Evolutionary conservation across 1,140 invertebrate species (phyloP).

Genomic region (Bathynomus jamesi): DNA sequence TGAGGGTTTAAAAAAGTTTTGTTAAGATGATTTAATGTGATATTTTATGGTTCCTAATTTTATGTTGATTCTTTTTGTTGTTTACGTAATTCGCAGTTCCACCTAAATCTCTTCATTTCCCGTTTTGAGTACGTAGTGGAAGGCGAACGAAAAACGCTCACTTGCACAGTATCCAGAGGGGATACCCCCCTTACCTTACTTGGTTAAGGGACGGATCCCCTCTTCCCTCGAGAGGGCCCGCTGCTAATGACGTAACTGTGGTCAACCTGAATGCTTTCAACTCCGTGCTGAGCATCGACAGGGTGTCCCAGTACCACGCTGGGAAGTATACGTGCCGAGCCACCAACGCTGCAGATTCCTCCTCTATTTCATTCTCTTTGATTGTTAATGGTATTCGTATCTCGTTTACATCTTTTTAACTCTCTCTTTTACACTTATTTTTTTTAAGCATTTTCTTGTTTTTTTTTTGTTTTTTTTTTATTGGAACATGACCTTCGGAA

Average conservation of each 20-base stretch:
- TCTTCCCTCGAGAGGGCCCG: slow-evolving; percentile 35
- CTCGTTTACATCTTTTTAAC: too few relatives aligned
- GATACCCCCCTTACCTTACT: slow-evolving; percentile 77
- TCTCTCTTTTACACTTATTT: too few relatives aligned
- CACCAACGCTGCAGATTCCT: slow-evolving; percentile 14
- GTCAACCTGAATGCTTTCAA: slow-evolving; percentile 74
- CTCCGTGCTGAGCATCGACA: slow-evolving; percentile 76
- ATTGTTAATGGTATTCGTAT: slow-evolving; percentile 18
- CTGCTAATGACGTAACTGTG: slow-evolving; percentile 50
- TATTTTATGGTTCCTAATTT: too few relatives aligned
- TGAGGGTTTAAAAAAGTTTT: too few relatives aligned
- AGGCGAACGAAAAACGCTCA: slow-evolving; percentile 53
- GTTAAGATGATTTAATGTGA: too few relatives aligned
- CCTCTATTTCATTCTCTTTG: slow-evolving; percentile 6
- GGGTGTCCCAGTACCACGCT: slow-evolving; percentile 70
- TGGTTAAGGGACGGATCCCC: slow-evolving; percentile 66
- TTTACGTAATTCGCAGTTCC: too few relatives aligned
- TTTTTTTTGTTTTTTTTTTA: too few relatives aligned
- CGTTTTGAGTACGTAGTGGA: slow-evolving; percentile 7
- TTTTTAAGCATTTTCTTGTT: too few relatives aligned
- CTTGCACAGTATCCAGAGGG: slow-evolving; percentile 87
- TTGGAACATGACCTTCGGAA: slow-evolving; percentile 4
- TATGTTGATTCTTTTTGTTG: too few relatives aligned
- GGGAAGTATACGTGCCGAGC: slow-evolving; percentile 72
- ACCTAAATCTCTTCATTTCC: too few relatives aligned